Evolutionary conservation across 2,888 invertebrate genomes (phyloP).

Genomic region (Orthonevra nobilis): DNA sequence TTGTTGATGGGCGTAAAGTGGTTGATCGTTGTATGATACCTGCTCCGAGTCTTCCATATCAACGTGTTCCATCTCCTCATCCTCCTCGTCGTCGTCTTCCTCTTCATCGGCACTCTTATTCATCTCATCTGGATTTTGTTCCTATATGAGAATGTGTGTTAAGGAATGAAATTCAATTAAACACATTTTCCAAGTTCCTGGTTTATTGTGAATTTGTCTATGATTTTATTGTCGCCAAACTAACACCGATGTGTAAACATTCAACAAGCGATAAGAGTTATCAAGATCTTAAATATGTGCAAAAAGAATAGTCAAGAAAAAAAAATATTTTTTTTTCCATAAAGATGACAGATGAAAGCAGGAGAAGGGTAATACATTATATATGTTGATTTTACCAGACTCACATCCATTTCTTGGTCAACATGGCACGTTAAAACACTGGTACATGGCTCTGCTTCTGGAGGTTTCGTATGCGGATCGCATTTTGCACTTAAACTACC

Average conservation of each 20-base stretch:
- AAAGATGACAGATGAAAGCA: conserved; percentile 16
- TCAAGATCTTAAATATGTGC: no score
- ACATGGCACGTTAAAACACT: conserved; percentile 87
- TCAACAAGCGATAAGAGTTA: conserved; percentile 69
- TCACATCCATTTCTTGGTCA: conserved; percentile 71
- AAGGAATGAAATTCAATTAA: conserved; percentile 50
- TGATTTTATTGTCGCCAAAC: conserved; percentile 39
- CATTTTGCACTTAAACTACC: conserved; percentile 84
- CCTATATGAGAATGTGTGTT: no score
- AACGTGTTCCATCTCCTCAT: conserved; percentile 74
- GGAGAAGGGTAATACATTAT: conserved; percentile 16
- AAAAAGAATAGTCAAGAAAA: no score
- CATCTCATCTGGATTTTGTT: conserved; percentile 74
- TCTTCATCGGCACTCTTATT: conserved; percentile 75
- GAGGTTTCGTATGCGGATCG: conserved; percentile 85
- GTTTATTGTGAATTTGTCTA: conserved; percentile 1
- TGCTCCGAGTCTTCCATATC: conserved; percentile 72
- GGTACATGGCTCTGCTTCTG: conserved; percentile 86
- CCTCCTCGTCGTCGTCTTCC: conserved; percentile 74
- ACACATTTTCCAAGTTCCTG: conserved; percentile 17
- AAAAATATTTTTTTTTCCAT: no score
- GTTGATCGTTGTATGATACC: conserved; percentile 78
- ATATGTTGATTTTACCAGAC: conserved; percentile 28
- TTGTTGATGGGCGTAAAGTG: conserved; percentile 77
- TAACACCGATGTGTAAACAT: conserved; percentile 40